These are phyloP conservation scores for Aphis gossypii DNA, from an alignment of 1,140 invertebrate species.

Conservation along the genomic window DNA sequence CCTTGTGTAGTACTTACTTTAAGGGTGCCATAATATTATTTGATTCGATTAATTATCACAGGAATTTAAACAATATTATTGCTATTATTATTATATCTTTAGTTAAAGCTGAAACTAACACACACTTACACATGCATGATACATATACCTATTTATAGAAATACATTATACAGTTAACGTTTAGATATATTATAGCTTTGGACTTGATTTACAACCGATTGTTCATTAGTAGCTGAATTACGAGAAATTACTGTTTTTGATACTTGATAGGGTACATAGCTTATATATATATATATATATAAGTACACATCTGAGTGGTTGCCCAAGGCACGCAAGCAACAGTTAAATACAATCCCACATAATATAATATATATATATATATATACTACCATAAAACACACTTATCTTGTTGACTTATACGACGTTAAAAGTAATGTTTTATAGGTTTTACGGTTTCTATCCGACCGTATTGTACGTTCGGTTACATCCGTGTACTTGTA, in stretches of 20 bases:
- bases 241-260: slow-evolving; percentile 8
- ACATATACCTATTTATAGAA: neutral
- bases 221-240: neutral
- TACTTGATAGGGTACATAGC: neutral
- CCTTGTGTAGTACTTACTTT: neutral
- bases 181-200: neutral
- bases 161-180: neutral
- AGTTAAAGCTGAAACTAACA: neutral
- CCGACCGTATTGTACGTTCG: neutral
- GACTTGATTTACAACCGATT: neutral
- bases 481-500: neutral
- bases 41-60: neutral
- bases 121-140: too few relatives aligned
- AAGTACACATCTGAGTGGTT: neutral
- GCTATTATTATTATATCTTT: neutral
- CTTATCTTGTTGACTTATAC: slow-evolving; percentile 2
- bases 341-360: neutral
- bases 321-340: neutral
- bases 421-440: slow-evolving; percentile 9
- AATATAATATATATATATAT: neutral
- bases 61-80: neutral
- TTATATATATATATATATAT: neutral
- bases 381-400: neutral
- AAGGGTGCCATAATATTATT: neutral
- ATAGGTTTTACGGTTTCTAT: neutral